Evolutionary conservation across 1,140 invertebrate species (phyloP).

Genomic region (Drosophila erecta): DNA sequence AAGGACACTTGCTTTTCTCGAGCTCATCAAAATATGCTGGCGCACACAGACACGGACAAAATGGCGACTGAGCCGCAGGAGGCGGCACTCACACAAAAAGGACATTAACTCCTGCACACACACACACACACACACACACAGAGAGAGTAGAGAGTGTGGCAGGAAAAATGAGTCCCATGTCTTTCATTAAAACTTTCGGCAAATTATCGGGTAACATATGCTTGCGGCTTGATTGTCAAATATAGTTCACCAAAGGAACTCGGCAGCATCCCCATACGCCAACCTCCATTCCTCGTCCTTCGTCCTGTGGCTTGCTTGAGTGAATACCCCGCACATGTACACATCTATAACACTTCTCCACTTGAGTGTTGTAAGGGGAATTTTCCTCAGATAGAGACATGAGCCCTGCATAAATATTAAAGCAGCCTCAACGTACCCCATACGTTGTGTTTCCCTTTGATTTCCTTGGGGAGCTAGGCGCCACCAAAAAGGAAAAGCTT

Average conservation of each 20-base stretch:
- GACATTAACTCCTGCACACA: constrained; percentile 42
- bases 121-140: constrained; percentile 31
- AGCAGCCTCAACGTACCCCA: constrained; percentile 55
- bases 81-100: constrained; percentile 36
- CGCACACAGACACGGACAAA: constrained; percentile 51
- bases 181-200: constrained; percentile 85
- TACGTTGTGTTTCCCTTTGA: constrained; percentile 68
- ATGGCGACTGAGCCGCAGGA: constrained; percentile 60
- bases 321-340: constrained; percentile 14
- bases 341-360: constrained; percentile 68
- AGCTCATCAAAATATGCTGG: constrained; percentile 77
- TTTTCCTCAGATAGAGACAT: constrained; percentile 42
- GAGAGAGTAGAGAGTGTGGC: constrained; percentile 9
- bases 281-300: background rate
- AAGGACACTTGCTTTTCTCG: constrained; percentile 57
- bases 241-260: constrained; percentile 48
- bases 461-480: constrained; percentile 67
- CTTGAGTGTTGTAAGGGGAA: constrained; percentile 80
- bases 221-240: constrained; percentile 82
- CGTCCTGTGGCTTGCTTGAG: constrained; percentile 26
- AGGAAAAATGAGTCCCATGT: constrained; percentile 84
- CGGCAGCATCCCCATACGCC: background rate
- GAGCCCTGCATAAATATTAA: constrained; percentile 74
- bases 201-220: constrained; percentile 85
- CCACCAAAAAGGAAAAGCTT: constrained; percentile 25